phyloP scores from a whole-genome alignment of 2,888 invertebrate genomes.

The Neocrepidodera transversa region DNA sequence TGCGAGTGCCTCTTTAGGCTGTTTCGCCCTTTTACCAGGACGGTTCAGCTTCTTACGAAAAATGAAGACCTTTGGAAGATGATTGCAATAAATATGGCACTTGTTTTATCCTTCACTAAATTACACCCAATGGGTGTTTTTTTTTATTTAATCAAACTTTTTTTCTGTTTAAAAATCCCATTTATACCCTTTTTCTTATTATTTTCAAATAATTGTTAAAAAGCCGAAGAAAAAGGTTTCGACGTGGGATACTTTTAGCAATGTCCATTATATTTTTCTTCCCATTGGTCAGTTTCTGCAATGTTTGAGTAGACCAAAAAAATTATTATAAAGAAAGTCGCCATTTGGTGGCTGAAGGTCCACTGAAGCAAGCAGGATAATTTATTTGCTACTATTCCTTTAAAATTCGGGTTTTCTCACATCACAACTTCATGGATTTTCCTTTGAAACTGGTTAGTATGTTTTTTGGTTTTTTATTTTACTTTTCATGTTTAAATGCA shows the following conservation, averaged over 20 bases:
- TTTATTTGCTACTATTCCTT: conserved; percentile 50
- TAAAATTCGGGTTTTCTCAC: conserved; percentile 48
- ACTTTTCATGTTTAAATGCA: conserved; percentile 2
- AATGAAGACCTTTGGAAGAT: conserved; percentile 59
- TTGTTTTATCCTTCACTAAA: conserved; percentile 16
- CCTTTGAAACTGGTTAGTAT: conserved; percentile 55
- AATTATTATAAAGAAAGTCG: conserved; percentile 18
- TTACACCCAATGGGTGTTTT: conserved; percentile 1
- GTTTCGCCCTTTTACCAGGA: conserved; percentile 48
- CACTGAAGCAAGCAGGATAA: conserved; percentile 55
- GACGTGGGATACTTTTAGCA: conserved; percentile 34
- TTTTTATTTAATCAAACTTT: neutral
- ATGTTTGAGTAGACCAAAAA: conserved; percentile 46
- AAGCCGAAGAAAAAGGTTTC: conserved; percentile 25
- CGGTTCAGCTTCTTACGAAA: conserved; percentile 33
- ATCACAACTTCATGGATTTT: conserved; percentile 51
- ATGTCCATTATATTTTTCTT: conserved; percentile 54
- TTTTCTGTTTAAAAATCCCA: conserved; percentile 10
- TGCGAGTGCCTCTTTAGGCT: conserved; percentile 59
- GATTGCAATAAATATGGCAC: conserved; percentile 13
- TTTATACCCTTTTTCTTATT: too few relatives aligned
- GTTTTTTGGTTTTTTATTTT: conserved; percentile 15
- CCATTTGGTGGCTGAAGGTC: conserved; percentile 48
- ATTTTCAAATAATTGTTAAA: too few relatives aligned
- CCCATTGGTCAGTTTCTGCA: conserved; percentile 51